Percentiles rank a stretch among this genome's conserved stretches.
phyloP scores from a whole-genome alignment of 2,113 vertebrate species.

The Panurus biarmicus region DNA sequence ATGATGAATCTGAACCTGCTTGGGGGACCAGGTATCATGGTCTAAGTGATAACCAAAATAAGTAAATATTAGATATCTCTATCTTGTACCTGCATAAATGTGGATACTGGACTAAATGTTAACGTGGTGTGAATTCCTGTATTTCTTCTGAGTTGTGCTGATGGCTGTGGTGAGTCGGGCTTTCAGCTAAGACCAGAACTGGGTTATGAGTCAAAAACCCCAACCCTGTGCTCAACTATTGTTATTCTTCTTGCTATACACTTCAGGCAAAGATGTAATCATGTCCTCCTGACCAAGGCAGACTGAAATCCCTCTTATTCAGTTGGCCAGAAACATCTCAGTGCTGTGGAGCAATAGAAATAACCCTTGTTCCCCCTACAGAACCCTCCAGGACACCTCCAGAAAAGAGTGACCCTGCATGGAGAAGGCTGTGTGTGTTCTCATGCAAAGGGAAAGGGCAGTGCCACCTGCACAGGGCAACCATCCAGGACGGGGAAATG shows the following conservation, averaged over 20 bases:
- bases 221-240: neutral
- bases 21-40: neutral
- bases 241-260: neutral
- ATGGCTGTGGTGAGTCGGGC: neutral
- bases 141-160: neutral
- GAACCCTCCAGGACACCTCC: no score
- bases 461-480: neutral
- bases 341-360: neutral
- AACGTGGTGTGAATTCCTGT: neutral
- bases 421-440: neutral
- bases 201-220: neutral
- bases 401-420: neutral
- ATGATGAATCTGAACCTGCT: neutral
- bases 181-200: neutral
- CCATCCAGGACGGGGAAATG: accelerated
- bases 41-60: neutral
- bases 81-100: neutral
- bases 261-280: neutral
- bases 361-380: neutral
- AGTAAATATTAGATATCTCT: neutral
- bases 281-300: neutral
- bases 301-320: neutral
- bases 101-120: neutral
- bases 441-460: neutral
- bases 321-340: neutral